Evolutionary conservation across 2,888 invertebrate genomes (phyloP).

Genomic region (Sycophila texana): DNA sequence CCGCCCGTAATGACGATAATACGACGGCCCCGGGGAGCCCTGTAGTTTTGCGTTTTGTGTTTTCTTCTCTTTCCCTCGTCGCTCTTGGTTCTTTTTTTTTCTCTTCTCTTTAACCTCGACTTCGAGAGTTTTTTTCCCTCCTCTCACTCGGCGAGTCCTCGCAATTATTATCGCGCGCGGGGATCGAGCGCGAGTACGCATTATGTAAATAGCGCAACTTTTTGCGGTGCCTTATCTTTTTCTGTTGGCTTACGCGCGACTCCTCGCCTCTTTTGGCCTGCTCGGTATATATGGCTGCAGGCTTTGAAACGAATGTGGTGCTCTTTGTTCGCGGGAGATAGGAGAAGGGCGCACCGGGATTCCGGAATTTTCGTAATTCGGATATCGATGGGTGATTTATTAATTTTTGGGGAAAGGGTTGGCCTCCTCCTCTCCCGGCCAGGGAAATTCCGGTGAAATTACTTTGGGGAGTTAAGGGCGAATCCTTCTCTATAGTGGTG

Average conservation of each 20-base stretch:
- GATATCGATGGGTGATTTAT: background rate
- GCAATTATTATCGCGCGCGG: conserved; percentile 17
- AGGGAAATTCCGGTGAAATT: too few relatives aligned
- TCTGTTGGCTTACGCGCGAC: background rate
- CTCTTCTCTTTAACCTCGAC: background rate
- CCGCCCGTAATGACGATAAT: conserved; percentile 17
- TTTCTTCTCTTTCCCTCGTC: background rate
- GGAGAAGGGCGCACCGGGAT: background rate
- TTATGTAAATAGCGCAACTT: conserved; percentile 46
- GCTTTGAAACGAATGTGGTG: background rate
- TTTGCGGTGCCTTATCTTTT: conserved; percentile 12
- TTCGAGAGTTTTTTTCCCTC: conserved; percentile 15
- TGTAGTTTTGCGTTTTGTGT: conserved; percentile 3
- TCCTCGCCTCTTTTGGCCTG: background rate
- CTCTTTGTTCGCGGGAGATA: background rate
- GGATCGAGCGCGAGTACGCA: conserved; percentile 11
- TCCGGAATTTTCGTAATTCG: background rate
- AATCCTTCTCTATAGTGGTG: too few relatives aligned
- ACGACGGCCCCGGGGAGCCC: background rate
- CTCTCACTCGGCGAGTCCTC: background rate
- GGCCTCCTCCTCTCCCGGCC: too few relatives aligned
- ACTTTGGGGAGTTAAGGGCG: too few relatives aligned
- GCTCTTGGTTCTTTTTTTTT: background rate
- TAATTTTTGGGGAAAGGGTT: background rate
- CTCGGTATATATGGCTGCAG: too few relatives aligned